Percentiles rank a stretch among this genome's conserved stretches.
These are phyloP conservation scores for Oxygymnocypris stewartii DNA, from an alignment of 2,113 vertebrate species.

Conservation along the genomic window DNA sequence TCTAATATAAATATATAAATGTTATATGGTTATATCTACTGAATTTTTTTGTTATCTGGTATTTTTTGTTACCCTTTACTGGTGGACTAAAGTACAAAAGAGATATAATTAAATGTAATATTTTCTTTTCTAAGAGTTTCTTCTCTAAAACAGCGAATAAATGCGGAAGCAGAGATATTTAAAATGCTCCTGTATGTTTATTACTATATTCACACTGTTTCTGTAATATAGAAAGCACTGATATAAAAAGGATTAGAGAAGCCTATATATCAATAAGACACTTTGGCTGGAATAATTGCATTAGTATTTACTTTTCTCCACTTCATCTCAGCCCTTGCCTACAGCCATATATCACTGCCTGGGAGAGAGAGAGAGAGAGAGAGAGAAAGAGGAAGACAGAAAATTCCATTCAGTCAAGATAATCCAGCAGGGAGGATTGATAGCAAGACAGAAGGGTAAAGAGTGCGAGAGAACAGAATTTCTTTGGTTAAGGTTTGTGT, in stretches of 20 bases:
- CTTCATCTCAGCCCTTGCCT: constrained; percentile 49
- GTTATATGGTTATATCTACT: neutral
- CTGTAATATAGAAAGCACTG: constrained; percentile 54
- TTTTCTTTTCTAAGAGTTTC: neutral
- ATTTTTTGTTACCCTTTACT: neutral
- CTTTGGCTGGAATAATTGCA: constrained; percentile 57
- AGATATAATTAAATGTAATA: constrained; percentile 17
- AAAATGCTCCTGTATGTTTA: constrained; percentile 17
- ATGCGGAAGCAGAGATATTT: constrained; percentile 12
- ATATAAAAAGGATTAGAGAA: constrained; percentile 55
- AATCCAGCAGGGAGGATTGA: constrained; percentile 30
- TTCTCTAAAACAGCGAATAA: constrained; percentile 1
- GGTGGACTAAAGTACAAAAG: neutral
- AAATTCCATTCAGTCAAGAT: constrained; percentile 26
- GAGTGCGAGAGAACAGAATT: constrained; percentile 51
- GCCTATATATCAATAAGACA: constrained; percentile 58
- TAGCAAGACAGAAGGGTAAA: constrained; percentile 51
- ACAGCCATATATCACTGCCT: constrained; percentile 42
- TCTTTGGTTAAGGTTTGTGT: neutral
- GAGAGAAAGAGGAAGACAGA: too few species aligned
- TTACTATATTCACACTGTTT: constrained; percentile 24
- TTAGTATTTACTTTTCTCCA: constrained; percentile 59
- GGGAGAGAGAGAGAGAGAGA: constrained; percentile 57
- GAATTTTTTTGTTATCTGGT: neutral
- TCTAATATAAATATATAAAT: too few species aligned